Evolutionary conservation across 23 tunicate genomes (phyloP), one percentile per base, ranked within the genome.

Genomic region (Trididemnum nubilum): DNA sequence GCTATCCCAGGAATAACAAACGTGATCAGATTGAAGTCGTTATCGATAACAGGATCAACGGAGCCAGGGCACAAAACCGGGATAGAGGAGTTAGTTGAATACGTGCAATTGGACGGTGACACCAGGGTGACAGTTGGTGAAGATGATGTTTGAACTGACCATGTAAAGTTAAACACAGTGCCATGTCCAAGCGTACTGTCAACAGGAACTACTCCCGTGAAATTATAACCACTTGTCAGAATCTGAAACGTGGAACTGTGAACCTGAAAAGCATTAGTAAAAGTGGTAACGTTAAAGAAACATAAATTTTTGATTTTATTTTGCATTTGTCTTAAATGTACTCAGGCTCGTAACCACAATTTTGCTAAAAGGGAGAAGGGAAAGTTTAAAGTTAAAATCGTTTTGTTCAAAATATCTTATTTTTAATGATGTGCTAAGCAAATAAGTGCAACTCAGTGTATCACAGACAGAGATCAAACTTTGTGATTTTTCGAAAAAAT

Each of bases 131-230:
- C 86, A 5, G 85, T 84, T 2, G 71, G 51, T 0, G 74, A 40
- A 1, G 63, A 26, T 31, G 77, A 77, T n/a, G 71, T 78, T 34
- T 84, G 84, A 51, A 80, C 85, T 0, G 89, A 80, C 89, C 89
- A 90, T n/a, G 96, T 36, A 33, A 90, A 90, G 4, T 82, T 36
- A 63, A 90, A 90, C 71, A 90, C 82, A 7, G 96, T 90, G 61
- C 65, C 64, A 78, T 85, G 85, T 24, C 96, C 96, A 33, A 90
- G 85, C 15, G 96, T 85, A n/a, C 70, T 26, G 61, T 90, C 96
- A 30, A 90, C 75, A 38, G 61, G 35, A 19, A 90, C 86, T 9
- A n/a, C 34, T 50, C 96, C 96, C 0, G 82, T 85, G 71, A 22
- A 44, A 44, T 44, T 44, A 44, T 7, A 7, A 19, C 49, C 3